Evolutionary conservation across 2,113 vertebrate genomes (phyloP), one percentile per base, ranked within the genome.

Genomic region (Proteles cristata): DNA sequence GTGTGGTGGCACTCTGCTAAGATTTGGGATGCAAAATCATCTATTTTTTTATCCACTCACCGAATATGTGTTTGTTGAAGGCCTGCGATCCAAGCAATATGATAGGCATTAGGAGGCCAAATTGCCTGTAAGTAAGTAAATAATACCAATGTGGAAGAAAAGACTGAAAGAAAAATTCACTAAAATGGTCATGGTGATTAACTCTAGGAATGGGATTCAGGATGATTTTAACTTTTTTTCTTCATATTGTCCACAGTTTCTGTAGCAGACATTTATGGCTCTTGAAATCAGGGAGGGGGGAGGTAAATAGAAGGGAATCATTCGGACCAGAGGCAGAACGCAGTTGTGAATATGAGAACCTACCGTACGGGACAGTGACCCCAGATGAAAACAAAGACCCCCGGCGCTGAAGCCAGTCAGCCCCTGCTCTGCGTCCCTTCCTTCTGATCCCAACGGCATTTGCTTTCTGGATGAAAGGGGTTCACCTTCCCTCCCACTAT

Each of bases 371-470:
- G 21, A 68, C 55, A 4, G 9, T 23, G 85, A n/a, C 10, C 48
- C 28, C 43, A n/a, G 39, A 39, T 0, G 31, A 21, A 16, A 33
- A 28, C 31, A 2, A 4, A 16, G 8, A 12, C 69, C 19, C 3
- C 10, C 14, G 7, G 17, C 50, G 43, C 1, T n/a, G 5, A 66
- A 28, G 11, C 2, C 11, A 43, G 8, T 2, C 11, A n/a, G 19
- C 17, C 11, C 26, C 74, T 28, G 8, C 7, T 7, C 5, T 8
- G 9, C 74, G 43, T 48, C 31, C 33, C 23, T 53, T 33, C 81
- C 58, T 53, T 14, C 53, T 26, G 53, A 48, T 2, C 35, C 71
- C 83, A 5, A 0, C 0, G 0, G 79, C 19, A 0, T 39, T 53
- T 26, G 48, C 63, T 74, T 28, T 23, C 73, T 71, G 31, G 45